Conservation (phyloP, 2,797 vertebrate species). For the Hybognathus amarus region DNA sequence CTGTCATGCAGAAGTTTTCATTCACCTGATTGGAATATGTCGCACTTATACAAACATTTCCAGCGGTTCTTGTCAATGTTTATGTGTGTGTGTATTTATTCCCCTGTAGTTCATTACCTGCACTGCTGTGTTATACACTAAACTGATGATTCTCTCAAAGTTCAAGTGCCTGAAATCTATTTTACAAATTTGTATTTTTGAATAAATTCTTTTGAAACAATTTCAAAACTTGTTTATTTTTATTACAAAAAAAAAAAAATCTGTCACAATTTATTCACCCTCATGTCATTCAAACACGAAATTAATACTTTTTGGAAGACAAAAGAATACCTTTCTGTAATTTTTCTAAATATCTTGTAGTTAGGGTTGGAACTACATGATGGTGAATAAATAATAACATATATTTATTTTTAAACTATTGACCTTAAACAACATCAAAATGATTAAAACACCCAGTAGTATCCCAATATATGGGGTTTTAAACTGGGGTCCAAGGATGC, state of each 20-base stretch:
- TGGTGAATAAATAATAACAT: too few relatives aligned
- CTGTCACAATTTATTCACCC: not conserved
- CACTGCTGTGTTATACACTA: slow-evolving; percentile 14
- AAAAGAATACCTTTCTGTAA: not conserved
- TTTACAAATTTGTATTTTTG: slow-evolving; percentile 38
- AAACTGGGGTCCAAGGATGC: too few relatives aligned
- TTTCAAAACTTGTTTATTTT: not conserved
- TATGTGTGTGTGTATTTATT: not conserved
- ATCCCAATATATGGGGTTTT: not conserved
- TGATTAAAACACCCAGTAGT: not conserved
- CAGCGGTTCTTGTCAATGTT: slow-evolving; percentile 12
- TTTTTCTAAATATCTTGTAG: not conserved
- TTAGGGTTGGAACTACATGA: not conserved
- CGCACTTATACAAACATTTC: slow-evolving; percentile 43
- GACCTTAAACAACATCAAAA: not conserved
- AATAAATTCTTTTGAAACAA: slow-evolving; percentile 47
- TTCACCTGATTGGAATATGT: slow-evolving; percentile 27
- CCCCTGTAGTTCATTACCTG: not conserved
- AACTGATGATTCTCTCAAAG: slow-evolving; percentile 26
- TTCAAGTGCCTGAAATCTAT: slow-evolving; percentile 41
- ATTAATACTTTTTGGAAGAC: not conserved
- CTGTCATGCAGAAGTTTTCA: not conserved
- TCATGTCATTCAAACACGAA: not conserved
- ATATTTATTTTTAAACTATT: too few relatives aligned
- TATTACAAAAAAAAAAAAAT: not conserved